Base-by-base conservation (phyloP, 2,888 invertebrate species). In the Suillia variegata region DNA sequence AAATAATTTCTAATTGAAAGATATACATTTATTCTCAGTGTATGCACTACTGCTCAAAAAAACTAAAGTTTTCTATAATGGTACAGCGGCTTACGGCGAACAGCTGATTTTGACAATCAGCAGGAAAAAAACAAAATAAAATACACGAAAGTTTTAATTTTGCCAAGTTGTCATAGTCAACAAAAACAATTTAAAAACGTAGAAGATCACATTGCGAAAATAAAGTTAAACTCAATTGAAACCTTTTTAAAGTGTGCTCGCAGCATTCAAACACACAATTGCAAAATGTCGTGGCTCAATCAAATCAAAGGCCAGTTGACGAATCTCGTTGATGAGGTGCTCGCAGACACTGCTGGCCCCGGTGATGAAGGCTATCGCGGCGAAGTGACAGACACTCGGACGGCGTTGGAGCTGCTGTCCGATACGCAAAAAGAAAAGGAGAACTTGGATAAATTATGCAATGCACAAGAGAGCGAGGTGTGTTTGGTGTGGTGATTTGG, bases 241-340 rank as follows among this genome's bases (percentile, higher is more conserved):
- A 55, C 45, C 33, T 55, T 18, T 31, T 20, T 18, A 38, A 38
- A 38, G 13, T 38, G 38, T 4, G n/a, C 5, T n/a, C 15, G 38
- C n/a, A 13, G 12, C 8, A 13, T n/a, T 38, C 12, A 48, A 59
- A 26, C 49, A 10, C 21, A n/a, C 34, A 33, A 8, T n/a, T 24
- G 21, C 20, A 70, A 61, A 63, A 89, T 89, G 88, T 86, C 89
- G 80, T 90, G 89, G 89, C 83, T 89, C 62, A 80, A 71, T 67
- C 88, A 85, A 82, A 83, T 96, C 67, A 94, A 93, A 81, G 95
- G 94, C 68, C 95, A 96, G 85, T 87, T 96, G 74, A 88, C 89
- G 33, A 94, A 87, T 84, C 90, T 95, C 75, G 94, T 95, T 61
- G 92, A 91, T 80, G 94, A 94, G 83, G 94, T 95, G 70, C 85